phyloP scores from a whole-genome alignment of 2,797 vertebrate genomes.

The Arremon aurantiirostris region DNA sequence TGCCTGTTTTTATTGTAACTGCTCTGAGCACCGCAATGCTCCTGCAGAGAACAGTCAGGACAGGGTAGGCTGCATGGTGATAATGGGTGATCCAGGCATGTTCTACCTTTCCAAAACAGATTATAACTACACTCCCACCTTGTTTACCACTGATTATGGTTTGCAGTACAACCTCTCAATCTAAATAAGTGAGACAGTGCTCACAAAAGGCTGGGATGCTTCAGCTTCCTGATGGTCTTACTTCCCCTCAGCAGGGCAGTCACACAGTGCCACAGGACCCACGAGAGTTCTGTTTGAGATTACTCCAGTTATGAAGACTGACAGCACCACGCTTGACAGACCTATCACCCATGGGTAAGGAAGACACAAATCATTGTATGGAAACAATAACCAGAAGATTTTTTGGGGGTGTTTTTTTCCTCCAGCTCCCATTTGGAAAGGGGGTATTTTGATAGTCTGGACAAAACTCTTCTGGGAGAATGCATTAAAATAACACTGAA shows the following conservation, averaged over 20 bases:
- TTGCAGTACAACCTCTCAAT: neutral
- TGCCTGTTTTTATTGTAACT: neutral
- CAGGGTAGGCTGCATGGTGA: fast-evolving
- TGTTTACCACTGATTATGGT: neutral
- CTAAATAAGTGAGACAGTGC: neutral
- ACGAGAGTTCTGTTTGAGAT: neutral
- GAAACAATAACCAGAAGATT: neutral
- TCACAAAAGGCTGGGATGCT: neutral
- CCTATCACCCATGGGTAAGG: neutral
- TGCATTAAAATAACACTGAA: conserved; percentile 24
- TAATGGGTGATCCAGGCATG: neutral
- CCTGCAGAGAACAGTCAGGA: neutral
- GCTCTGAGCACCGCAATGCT: neutral
- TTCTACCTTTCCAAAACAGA: neutral
- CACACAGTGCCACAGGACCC: neutral
- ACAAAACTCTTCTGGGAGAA: conserved; percentile 16
- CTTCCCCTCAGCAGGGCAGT: neutral
- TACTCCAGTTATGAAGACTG: neutral
- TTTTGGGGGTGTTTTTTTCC: too few species aligned
- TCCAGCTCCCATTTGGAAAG: neutral
- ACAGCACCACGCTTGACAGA: neutral
- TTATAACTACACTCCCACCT: neutral
- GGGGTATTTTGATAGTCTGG: neutral
- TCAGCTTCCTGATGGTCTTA: neutral
- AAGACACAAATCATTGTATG: neutral